Conservation (phyloP, 2,888 invertebrate genomes). For the Drosophila basisetae region DNA sequence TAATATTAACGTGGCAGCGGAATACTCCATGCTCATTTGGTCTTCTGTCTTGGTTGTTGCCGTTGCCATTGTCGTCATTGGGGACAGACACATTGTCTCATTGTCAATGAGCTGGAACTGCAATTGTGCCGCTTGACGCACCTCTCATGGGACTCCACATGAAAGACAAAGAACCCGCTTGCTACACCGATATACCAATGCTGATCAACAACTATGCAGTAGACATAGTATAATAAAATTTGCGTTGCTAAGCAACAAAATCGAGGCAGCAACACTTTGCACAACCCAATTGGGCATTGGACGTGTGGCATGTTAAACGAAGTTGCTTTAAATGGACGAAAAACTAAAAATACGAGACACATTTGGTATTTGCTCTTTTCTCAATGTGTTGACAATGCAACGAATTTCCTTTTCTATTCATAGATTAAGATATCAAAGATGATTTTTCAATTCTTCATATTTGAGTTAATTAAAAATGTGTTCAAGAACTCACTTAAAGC, state of each 20-base stretch:
- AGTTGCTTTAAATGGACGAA: background rate
- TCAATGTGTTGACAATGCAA: background rate
- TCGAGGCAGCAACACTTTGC: constrained; percentile 24
- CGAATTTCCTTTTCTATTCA: background rate
- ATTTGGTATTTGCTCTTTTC: background rate
- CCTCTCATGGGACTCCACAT: constrained; percentile 66
- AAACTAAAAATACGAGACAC: background rate
- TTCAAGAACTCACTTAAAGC: background rate
- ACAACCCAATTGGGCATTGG: constrained; percentile 7
- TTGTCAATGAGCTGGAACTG: constrained; percentile 38
- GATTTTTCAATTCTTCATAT: background rate
- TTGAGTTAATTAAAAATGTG: background rate
- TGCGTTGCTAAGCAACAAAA: constrained; percentile 45
- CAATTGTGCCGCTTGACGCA: constrained; percentile 40
- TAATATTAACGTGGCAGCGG: too few relatives aligned
- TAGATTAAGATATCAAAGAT: background rate
- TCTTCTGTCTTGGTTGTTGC: constrained; percentile 14
- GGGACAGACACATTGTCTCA: constrained; percentile 49
- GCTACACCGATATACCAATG: constrained; percentile 23
- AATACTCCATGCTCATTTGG: constrained; percentile 7
- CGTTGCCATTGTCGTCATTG: constrained; percentile 30
- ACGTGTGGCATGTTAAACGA: constrained; percentile 19
- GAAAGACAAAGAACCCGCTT: constrained; percentile 68
- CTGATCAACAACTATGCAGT: constrained; percentile 35
- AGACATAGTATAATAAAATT: constrained; percentile 31